phyloP scores from a whole-genome alignment of 2,888 invertebrate species.

The Yponomeuta sedellus region DNA sequence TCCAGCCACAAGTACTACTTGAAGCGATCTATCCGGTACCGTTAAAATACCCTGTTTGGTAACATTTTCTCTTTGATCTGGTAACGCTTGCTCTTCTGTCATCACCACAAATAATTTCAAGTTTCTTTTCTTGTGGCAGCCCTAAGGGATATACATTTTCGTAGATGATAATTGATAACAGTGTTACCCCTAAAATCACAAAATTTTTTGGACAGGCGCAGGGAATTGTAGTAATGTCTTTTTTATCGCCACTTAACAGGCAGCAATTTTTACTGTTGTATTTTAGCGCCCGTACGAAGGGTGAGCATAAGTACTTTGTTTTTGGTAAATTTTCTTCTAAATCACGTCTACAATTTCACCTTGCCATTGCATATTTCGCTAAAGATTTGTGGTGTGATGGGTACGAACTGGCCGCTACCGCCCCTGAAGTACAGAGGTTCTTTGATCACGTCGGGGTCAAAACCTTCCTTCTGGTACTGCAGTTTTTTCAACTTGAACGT shows the following conservation, averaged over 20 bases:
- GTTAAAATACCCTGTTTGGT: slow-evolving; percentile 4
- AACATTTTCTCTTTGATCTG: not conserved
- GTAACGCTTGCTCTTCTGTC: not conserved
- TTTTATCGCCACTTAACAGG: not conserved
- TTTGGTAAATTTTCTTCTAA: not conserved
- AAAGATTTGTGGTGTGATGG: slow-evolving; percentile 77
- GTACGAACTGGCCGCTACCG: slow-evolving; percentile 66
- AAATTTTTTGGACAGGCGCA: not conserved
- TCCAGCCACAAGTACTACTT: too few relatives aligned
- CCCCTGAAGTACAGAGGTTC: slow-evolving; percentile 84
- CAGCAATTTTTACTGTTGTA: not conserved
- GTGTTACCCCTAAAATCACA: too few relatives aligned
- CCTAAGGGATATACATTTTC: too few relatives aligned
- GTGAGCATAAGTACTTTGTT: not conserved
- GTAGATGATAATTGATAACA: too few relatives aligned
- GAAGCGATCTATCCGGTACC: not conserved
- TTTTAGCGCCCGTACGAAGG: not conserved
- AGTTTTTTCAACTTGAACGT: slow-evolving; percentile 96
- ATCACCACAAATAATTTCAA: too few relatives aligned
- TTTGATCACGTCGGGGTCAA: slow-evolving; percentile 81
- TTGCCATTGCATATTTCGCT: slow-evolving; percentile 73
- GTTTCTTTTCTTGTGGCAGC: too few relatives aligned
- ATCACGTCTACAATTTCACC: slow-evolving; percentile 51
- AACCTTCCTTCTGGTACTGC: slow-evolving; percentile 90
- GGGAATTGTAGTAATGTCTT: not conserved